Conservation (phyloP, 2,113 vertebrate genomes). For the Upupa epops region DNA sequence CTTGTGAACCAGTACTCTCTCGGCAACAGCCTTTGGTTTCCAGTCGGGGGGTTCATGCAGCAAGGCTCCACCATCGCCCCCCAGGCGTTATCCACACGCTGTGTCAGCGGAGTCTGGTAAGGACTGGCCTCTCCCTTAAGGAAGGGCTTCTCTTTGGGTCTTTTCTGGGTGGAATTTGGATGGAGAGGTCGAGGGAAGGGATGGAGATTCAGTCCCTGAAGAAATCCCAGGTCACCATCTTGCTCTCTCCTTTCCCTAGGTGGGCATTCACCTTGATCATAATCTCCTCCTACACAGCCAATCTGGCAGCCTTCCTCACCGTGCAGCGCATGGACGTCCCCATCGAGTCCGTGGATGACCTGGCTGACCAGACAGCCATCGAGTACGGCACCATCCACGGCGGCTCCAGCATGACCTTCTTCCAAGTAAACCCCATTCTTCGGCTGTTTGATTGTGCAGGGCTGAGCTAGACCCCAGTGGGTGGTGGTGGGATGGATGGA, state of each 20-base stretch:
- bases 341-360: conserved; percentile 95
- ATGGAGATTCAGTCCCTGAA: background rate
- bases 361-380: conserved; percentile 96
- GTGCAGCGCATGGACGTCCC: conserved; percentile 97
- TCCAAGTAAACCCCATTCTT: conserved; percentile 84
- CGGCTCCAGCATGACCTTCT: conserved; percentile 99
- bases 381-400: conserved; percentile 98
- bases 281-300: conserved; percentile 98
- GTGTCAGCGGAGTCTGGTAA: conserved; percentile 98
- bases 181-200: background rate
- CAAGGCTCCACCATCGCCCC: conserved; percentile 97
- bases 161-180: background rate
- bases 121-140: conserved; percentile 3
- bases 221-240: background rate
- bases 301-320: conserved; percentile 94
- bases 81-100: conserved; percentile 93
- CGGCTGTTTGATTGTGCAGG: background rate
- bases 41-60: conserved; percentile 98
- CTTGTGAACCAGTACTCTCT: conserved; percentile 97
- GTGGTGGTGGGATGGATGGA: background rate
- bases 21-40: conserved; percentile 98
- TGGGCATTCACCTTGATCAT: conserved; percentile 99
- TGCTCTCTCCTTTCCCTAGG: conserved; percentile 67
- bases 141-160: background rate
- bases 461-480: background rate